Percentiles rank a stretch among this genome's conserved stretches.
Conservation (phyloP, 2,113 vertebrate species). For the Saguinus midas region DNA sequence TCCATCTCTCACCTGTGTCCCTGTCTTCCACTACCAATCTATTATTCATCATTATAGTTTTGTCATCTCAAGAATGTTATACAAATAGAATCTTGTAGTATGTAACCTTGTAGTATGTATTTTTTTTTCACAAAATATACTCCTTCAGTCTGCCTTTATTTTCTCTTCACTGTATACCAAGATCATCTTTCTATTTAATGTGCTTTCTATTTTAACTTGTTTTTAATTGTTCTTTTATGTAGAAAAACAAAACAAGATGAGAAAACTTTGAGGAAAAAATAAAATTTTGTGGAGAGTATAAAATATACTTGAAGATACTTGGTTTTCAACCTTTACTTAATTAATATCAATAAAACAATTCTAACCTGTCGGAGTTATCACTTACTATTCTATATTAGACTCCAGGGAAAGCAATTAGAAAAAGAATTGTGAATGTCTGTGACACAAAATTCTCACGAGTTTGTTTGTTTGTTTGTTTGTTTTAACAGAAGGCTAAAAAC, state of each 20-base stretch:
- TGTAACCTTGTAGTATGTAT: background rate
- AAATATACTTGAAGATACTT: background rate
- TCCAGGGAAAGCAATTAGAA: background rate
- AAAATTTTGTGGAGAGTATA: background rate
- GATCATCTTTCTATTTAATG: background rate
- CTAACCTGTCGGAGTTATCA: background rate
- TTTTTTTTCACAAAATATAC: background rate
- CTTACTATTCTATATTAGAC: background rate
- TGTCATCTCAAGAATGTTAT: background rate
- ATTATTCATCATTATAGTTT: background rate
- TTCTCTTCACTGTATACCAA: background rate
- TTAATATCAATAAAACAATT: constrained; percentile 4
- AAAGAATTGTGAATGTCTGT: background rate
- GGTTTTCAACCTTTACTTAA: constrained; percentile 45
- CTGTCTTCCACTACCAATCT: background rate
- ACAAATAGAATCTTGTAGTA: background rate
- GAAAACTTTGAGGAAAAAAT: background rate
- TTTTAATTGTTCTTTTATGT: background rate
- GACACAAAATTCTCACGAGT: background rate
- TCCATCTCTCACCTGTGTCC: background rate
- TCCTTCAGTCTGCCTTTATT: background rate
- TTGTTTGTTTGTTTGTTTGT: constrained; percentile 57
- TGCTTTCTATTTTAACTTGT: background rate
- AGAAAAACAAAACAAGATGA: background rate
- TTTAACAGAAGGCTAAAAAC: background rate